Base-by-base conservation (phyloP, 2,797 vertebrate genomes). In the Triplophysa bombifrons region DNA sequence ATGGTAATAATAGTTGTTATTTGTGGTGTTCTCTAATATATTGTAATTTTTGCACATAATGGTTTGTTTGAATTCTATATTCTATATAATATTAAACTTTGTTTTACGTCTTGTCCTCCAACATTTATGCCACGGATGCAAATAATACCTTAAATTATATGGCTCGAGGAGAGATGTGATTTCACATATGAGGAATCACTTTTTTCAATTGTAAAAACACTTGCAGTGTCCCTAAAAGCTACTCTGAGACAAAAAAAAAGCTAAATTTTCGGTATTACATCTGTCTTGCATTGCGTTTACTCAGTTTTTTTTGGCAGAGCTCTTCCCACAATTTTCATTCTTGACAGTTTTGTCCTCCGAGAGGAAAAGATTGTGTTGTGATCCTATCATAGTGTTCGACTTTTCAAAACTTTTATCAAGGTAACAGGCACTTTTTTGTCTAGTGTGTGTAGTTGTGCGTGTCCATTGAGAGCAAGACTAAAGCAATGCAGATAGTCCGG, bases 401-500 rank as follows among this genome's bases (percentile, higher is more conserved):
- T 27, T 51, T 17, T 61, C 2, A n/a, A 65, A 65, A 65, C 17
- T 65, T 65, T 65, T 30, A 64, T 8, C n/a, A 41, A 25, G 38
- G 8, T 50, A 13, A 22, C 17, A 30, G 30, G 14, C 30, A 19
- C 30, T 16, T 17, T 27, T 50, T 69, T 46, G 65, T 30, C 48
- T 10, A n/a, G 53, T 53, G 55, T 41, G 30, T 30, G 10, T 17
- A 56, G 16, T 55, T 64, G 22, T 13, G 48, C 56, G 51, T 66
- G 51, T 73, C 53, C 51, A 51, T 66, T 72, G 80, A 82, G 55
- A 69, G 66, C 60, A 67, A n/a, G 41, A 56, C 12, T 25, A 2
- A 19, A 44, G 51, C 46, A 51, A 38, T 74, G 58, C 53, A 68
- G 72, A 46, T 70, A 61, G 64, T 65, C 74, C 19, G 53, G 17